A percentile compares a stretch with the other conserved stretches of the same genome.
phyloP scores from a whole-genome alignment of 2,888 invertebrate genomes.

The Gastrophysa polygoni region DNA sequence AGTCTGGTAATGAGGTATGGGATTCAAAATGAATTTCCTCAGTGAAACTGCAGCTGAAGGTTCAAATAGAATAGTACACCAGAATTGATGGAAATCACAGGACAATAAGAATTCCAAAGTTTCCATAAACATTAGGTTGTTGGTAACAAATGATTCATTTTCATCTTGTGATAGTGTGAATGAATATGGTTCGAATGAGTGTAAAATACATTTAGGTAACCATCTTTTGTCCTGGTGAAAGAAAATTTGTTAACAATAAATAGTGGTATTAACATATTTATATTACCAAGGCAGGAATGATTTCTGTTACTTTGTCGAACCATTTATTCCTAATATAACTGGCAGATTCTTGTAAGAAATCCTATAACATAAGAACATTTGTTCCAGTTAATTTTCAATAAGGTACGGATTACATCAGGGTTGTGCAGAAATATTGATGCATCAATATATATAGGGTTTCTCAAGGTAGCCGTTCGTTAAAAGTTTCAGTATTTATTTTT shows the following conservation, averaged over 20 bases:
- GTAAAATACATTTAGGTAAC: constrained; percentile 47
- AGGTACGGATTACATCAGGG: no score
- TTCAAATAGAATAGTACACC: constrained; percentile 54
- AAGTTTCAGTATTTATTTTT: no score
- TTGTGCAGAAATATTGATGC: no score
- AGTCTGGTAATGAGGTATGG: constrained; percentile 55
- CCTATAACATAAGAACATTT: constrained; percentile 34
- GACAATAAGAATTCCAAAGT: constrained; percentile 49
- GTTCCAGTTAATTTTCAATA: no score
- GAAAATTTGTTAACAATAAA: constrained; percentile 21
- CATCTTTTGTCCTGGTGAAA: constrained; percentile 47
- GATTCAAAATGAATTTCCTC: constrained; percentile 51
- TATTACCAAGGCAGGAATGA: constrained; percentile 51
- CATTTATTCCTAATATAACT: constrained; percentile 38
- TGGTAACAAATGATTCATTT: constrained; percentile 45
- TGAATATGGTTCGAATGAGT: constrained; percentile 49
- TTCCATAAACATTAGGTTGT: constrained; percentile 48
- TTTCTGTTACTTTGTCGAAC: constrained; percentile 45
- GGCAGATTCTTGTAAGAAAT: constrained; percentile 35
- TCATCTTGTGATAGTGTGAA: constrained; percentile 45
- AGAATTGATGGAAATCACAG: constrained; percentile 56
- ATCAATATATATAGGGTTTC: no score
- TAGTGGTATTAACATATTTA: neutral
- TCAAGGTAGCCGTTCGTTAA: no score
- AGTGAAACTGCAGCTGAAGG: constrained; percentile 45